Evolutionary conservation across 2,888 invertebrate genomes (phyloP).

Genomic region (Phyllotreta striolata): DNA sequence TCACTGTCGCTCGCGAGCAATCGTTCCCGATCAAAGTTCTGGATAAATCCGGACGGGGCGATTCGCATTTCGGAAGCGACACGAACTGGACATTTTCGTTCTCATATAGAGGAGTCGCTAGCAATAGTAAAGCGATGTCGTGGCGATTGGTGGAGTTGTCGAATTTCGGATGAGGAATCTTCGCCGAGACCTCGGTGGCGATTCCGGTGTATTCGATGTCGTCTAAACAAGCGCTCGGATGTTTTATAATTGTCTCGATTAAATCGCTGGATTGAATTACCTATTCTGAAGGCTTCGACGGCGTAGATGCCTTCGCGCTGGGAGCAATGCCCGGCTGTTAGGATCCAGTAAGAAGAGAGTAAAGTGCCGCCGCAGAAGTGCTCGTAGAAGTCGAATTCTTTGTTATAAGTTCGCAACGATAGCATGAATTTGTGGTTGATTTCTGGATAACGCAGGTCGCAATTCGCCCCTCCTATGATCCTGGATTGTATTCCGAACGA

Average conservation of each 20-base stretch:
- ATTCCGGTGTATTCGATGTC: slow-evolving; percentile 12
- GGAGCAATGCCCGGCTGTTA: slow-evolving; percentile 6
- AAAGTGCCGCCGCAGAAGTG: slow-evolving; percentile 9
- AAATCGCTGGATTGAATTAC: background rate
- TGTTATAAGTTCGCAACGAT: slow-evolving; percentile 1
- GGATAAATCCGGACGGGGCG: slow-evolving; percentile 1
- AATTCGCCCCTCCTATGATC: slow-evolving; percentile 7
- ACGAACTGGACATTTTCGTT: slow-evolving; percentile 2
- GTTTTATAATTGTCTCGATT: no score
- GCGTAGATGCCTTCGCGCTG: slow-evolving; percentile 3
- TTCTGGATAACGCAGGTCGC: slow-evolving; percentile 6
- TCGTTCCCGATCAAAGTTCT: background rate
- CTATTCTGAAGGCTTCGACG: slow-evolving; percentile 13
- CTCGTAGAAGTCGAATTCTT: slow-evolving; percentile 10
- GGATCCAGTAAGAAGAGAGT: background rate
- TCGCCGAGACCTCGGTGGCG: background rate
- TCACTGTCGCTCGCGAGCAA: background rate
- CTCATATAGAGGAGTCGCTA: slow-evolving; percentile 1
- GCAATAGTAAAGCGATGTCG: slow-evolving; percentile 4
- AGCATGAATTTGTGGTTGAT: slow-evolving; percentile 10
- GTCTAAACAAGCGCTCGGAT: background rate
- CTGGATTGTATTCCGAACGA: background rate
- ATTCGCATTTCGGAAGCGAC: background rate
- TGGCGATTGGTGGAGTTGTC: background rate
- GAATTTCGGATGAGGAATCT: slow-evolving; percentile 1